Conservation (phyloP, 1,140 invertebrate species). For the Leucophenga varia region DNA sequence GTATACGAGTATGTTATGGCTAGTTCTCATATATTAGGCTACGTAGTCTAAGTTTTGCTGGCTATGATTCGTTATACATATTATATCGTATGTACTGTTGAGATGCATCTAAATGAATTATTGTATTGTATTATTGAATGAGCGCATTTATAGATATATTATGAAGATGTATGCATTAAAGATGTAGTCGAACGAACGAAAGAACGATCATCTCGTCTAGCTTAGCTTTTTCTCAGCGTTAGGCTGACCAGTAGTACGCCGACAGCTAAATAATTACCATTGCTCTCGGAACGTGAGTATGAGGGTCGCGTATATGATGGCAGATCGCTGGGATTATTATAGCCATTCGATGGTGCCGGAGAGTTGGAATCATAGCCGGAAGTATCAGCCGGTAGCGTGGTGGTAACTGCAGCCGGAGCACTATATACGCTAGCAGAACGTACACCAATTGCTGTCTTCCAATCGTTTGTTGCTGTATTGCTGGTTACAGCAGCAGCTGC, state of each 20-base stretch:
- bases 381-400: slow-evolving; percentile 37
- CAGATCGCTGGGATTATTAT: slow-evolving; percentile 46
- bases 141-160: too few species aligned
- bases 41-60: too few species aligned
- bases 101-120: too few species aligned
- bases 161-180: too few species aligned
- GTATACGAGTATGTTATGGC: too few species aligned
- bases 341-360: slow-evolving; percentile 30
- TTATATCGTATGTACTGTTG: too few species aligned
- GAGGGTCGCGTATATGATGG: slow-evolving; percentile 51
- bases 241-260: slow-evolving; percentile 51
- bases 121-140: too few species aligned
- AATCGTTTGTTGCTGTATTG: slow-evolving; percentile 31
- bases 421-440: slow-evolving; percentile 53
- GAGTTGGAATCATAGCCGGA: slow-evolving; percentile 47
- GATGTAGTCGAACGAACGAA: too few species aligned
- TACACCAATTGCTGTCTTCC: slow-evolving; percentile 42
- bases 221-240: slow-evolving; percentile 48
- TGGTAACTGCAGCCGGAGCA: slow-evolving; percentile 44
- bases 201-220: too few species aligned
- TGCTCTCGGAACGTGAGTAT: slow-evolving; percentile 51
- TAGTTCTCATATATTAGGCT: too few species aligned
- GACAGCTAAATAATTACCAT: slow-evolving; percentile 55
- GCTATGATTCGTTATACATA: too few species aligned
- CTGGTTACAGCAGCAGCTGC: slow-evolving; percentile 26